phyloP scores from a whole-genome alignment of 2,797 vertebrate species.

The Gouania willdenowi region DNA sequence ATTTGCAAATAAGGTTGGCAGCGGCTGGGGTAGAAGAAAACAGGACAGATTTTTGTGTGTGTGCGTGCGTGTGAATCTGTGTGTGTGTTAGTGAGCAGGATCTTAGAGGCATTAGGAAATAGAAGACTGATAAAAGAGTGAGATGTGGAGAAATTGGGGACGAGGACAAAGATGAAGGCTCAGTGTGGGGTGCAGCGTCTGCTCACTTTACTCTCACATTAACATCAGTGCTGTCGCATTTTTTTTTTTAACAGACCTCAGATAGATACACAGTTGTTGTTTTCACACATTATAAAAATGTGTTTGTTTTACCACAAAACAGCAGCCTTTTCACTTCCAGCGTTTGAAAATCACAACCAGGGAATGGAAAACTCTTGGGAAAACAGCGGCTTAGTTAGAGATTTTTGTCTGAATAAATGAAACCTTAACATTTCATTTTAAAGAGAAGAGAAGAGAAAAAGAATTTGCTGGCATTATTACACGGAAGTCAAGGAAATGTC shows the following conservation, averaged over 20 bases:
- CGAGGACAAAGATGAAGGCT: constrained; percentile 8
- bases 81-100: constrained; percentile 26
- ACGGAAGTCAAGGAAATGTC: no score
- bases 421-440: no score
- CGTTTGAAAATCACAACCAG: no score
- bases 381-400: no score
- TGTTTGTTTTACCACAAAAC: no score
- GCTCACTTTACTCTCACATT: not conserved
- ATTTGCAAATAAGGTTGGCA: constrained; percentile 82
- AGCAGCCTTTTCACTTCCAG: no score
- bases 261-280: constrained; percentile 1
- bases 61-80: constrained; percentile 10
- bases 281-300: not conserved
- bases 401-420: no score
- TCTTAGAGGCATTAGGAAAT: constrained; percentile 12
- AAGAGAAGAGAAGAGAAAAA: no score
- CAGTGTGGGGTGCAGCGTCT: constrained; percentile 1
- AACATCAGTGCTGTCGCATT: not conserved
- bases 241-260: not conserved
- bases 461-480: no score
- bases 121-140: constrained; percentile 22
- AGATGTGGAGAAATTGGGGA: constrained; percentile 6
- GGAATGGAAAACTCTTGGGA: no score
- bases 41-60: constrained; percentile 34
- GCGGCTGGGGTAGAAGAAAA: constrained; percentile 52